These are phyloP conservation scores for Venturia canescens DNA, from an alignment of 1,140 invertebrate genomes.

Conservation along the genomic window DNA sequence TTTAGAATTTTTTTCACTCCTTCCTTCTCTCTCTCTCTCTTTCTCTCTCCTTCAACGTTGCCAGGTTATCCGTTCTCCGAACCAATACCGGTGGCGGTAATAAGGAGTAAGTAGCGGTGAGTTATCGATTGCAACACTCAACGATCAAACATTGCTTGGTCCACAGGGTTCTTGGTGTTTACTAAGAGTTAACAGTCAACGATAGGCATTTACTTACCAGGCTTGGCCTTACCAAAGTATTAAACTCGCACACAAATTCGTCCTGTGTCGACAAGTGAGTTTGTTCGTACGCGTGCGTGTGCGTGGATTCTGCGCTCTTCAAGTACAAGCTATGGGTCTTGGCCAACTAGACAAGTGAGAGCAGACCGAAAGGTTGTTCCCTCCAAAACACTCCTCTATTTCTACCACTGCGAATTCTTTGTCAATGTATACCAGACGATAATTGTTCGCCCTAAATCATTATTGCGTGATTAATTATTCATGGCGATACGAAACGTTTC, in stretches of 20 bases:
- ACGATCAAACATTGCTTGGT: conserved; percentile 41
- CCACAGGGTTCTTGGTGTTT: neutral
- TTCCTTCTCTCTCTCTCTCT: conserved; percentile 27
- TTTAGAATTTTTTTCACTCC: neutral
- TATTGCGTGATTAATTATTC: neutral
- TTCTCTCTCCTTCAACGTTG: neutral
- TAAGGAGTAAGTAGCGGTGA: conserved; percentile 10
- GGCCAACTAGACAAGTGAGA: conserved; percentile 35
- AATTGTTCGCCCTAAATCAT: neutral
- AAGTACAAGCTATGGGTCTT: conserved; percentile 34
- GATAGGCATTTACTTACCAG: conserved; percentile 48
- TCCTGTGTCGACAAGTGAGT: neutral
- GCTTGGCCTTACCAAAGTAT: conserved; percentile 47
- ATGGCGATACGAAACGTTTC: too few species aligned
- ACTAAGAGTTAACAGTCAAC: conserved; percentile 8
- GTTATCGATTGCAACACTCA: conserved; percentile 41
- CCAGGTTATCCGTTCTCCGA: conserved; percentile 29
- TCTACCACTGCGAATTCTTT: conserved; percentile 3
- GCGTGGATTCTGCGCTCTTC: neutral
- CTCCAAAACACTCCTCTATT: conserved; percentile 9
- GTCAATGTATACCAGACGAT: neutral
- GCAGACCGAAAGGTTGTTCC: neutral
- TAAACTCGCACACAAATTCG: conserved; percentile 10
- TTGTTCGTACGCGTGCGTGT: neutral
- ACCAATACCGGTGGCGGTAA: conserved; percentile 21